A percentile compares a stretch with the other conserved stretches of the same genome.
These are phyloP conservation scores for Iguana delicatissima DNA, from an alignment of 2,797 vertebrate genomes.

Conservation along the genomic window DNA sequence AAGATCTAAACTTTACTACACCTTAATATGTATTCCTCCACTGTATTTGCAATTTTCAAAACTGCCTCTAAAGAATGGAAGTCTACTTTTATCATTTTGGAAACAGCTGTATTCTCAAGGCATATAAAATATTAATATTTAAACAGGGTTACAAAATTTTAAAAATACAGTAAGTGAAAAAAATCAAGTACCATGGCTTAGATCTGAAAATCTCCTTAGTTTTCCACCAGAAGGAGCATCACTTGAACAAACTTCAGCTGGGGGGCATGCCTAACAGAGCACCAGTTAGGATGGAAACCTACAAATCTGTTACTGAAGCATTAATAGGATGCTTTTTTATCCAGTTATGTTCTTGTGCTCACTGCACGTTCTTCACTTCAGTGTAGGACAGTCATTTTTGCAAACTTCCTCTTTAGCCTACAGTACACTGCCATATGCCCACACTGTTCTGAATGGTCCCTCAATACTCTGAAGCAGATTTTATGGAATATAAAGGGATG, in stretches of 20 bases:
- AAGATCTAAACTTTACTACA: constrained; percentile 45
- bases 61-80: background rate
- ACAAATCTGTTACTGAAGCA: background rate
- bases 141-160: background rate
- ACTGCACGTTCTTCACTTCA: background rate
- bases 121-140: constrained; percentile 5
- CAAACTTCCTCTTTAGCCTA: background rate
- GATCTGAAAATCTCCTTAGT: background rate
- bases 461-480: background rate
- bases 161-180: background rate
- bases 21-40: background rate
- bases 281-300: background rate
- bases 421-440: too few species aligned
- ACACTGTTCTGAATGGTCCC: background rate
- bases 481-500: background rate
- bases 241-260: background rate
- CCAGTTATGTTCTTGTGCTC: background rate
- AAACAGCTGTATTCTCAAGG: constrained; percentile 21
- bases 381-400: too few species aligned
- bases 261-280: background rate
- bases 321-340: background rate
- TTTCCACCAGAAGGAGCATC: background rate
- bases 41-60: constrained; percentile 2
- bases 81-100: constrained; percentile 32
- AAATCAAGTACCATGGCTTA: background rate